Base-by-base conservation (phyloP, 1,140 invertebrate genomes). In the Musca vetustissima region DNA sequence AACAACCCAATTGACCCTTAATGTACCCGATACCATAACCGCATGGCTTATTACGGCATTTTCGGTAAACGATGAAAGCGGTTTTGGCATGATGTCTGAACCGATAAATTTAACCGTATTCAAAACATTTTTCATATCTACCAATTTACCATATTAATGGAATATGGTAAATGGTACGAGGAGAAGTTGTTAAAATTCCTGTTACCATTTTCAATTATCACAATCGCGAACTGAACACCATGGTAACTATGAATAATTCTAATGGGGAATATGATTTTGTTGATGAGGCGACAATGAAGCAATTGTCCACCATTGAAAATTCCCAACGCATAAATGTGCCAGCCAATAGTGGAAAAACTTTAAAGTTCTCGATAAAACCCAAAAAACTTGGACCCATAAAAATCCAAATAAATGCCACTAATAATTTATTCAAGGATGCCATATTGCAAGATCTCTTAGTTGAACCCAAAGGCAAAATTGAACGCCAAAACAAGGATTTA, bases 71-170 rank as follows among this genome's bases (percentile, higher is more conserved):
- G 21, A 53, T 4, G 9, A 21, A 11, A 53, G n/a, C 19, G 50
- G 50, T 21, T 22, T 53, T 53, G 50, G 50, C 6, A 53, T 53
- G 11, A 53, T 53, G n/a, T 17, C 17, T 21, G 19, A 53, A 68
- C 85, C 91, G 19, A 87, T 88, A 73, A 92, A 92, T 87, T 82
- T 98, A 32, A 89, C 87, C 77, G 93, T 96, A 0, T 94, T 95
- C 76, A 90, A 93, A 74, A 91, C 92, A 7, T 97, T 98, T 83
- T 95, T 96, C 76, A 86, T 97, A 36, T 89, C 89, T 1, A 79
- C 96, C n/a, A 83, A 86, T 75, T 83, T 97, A 8, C 95, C 95
- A 0, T 93, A 94, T 76, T 91, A 93, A 0, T 85, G n/a, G n/a
- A n/a, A n/a, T n/a, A n/a, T n/a, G n/a, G n/a, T n/a, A n/a, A n/a